Evolutionary conservation across 2,797 vertebrate species (phyloP), one percentile per base, ranked within the genome.

Genomic region (Adelosebastes latens): DNA sequence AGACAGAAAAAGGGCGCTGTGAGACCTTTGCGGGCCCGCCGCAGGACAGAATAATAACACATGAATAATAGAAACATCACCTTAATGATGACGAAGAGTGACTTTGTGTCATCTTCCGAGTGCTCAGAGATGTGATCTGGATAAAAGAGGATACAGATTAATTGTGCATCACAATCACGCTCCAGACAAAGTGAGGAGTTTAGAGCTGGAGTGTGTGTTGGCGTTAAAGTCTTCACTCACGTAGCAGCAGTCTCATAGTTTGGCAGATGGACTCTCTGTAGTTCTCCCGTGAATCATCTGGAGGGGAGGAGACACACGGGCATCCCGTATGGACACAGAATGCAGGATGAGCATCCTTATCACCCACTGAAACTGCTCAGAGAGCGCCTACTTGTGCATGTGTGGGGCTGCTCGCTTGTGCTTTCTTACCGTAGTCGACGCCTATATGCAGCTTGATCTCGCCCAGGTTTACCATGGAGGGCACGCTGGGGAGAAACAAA

Each of bases 81-180:
- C 98, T 99, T 98, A 95, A 99, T 99, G 93, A 99, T 97, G 85
- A 97, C 94, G 88, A 99, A 99, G 36, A 99, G 96, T 1, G 98
- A 99, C 91, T 99, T 99, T 70, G 97, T 99, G 89, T 99, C 98
- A 91, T 99, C 98, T 92, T 99, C 98, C 0, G 98, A 98, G 83
- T 97, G 95, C 88, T 98, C 96, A 92, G 99, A 94, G 88, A 99
- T 97, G 85, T 97, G 97, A 90, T 96, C 98, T 99, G 91, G 72
- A 83, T 84, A 67, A 56, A 66, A 79, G 24, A 24, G 32, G 31
- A 65, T 6, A 75, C 7, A 49, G 39, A 75, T 77, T 65, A 69
- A 73, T 46, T 78, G 78, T 76, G 63, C 55, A 64, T 68, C 71
- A 65, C 53, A 34, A 49, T 53, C 68, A 68, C n/a, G 66, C 56